Base-by-base conservation (phyloP, 1,140 invertebrate genomes). In the Brachionus koreanus region DNA sequence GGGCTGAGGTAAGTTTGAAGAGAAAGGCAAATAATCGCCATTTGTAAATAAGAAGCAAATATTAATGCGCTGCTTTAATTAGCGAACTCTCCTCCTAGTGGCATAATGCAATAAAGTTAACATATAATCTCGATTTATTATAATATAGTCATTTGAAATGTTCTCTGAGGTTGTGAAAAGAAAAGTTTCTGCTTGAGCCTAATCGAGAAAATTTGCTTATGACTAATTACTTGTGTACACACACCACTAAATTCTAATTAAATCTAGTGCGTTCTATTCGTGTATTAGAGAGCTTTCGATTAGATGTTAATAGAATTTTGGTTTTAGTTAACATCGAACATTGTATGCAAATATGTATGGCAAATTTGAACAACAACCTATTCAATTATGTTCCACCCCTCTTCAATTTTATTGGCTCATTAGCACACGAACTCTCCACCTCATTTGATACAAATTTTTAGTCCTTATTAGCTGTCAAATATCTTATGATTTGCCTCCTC, bases 41-140 rank as follows among this genome's bases (percentile, higher is more conserved):
- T 69, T 69, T 69, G 37, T 39, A 69, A 69, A 37, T 19, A 39
- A 69, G 37, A 69, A 19, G 33, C 33, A 39, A 39, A 69, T 35
- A 39, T 37, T 39, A 69, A 33, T 39, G 37, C 33, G 37, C 33
- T n/a, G 37, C 16, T 69, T 39, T 69, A 37, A 39, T 37, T 37
- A 19, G 16, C 35, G 65, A 69, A 69, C 65, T 69, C 65, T 69
- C 65, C 65, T 69, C 65, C 65, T 69, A 42, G 65, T 13, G 37
- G 6, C 37, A 65, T 65, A 33, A 65, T 37, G 37, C 16, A 69
- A 69, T 39, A 69, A 69, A 69, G 65, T 69, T 69, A 69, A 69
- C 65, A 69, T 39, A 69, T 69, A 69, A 69, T 69, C 65, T 69
- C 37, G 37, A 69, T 69, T 57, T 69, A 69, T 69, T 37, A 69